These are phyloP conservation scores for Lepus oiostolus DNA, from an alignment of 2,797 vertebrate species.

Conservation along the genomic window DNA sequence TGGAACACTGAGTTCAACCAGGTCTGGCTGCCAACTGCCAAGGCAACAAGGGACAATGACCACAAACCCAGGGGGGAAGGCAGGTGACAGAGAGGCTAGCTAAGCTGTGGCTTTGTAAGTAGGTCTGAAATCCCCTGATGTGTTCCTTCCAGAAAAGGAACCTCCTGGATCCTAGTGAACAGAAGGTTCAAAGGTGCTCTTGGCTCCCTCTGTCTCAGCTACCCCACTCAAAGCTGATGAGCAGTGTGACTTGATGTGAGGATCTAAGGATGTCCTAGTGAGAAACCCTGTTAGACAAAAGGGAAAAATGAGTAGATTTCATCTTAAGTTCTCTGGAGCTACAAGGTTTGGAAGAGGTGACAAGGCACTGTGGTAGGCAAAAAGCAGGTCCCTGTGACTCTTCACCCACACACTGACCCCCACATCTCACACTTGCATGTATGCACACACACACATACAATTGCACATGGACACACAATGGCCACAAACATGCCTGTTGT, in stretches of 20 bases:
- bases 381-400: neutral
- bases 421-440: neutral
- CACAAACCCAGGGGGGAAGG: neutral
- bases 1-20: neutral
- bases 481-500: neutral
- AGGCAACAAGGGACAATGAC: neutral
- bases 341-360: neutral
- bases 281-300: neutral
- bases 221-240: neutral
- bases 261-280: neutral
- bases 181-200: neutral
- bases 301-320: neutral
- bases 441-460: neutral
- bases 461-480: rapidly evolving
- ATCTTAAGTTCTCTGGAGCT: neutral
- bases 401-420: neutral
- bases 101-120: neutral
- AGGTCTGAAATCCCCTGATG: constrained; percentile 20
- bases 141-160: neutral
- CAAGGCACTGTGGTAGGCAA: neutral
- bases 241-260: neutral
- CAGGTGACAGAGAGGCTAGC: neutral
- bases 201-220: neutral
- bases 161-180: neutral
- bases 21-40: neutral